Evolutionary conservation across 2,113 vertebrate species (phyloP).

Genomic region (Brienomyrus longianalis): DNA sequence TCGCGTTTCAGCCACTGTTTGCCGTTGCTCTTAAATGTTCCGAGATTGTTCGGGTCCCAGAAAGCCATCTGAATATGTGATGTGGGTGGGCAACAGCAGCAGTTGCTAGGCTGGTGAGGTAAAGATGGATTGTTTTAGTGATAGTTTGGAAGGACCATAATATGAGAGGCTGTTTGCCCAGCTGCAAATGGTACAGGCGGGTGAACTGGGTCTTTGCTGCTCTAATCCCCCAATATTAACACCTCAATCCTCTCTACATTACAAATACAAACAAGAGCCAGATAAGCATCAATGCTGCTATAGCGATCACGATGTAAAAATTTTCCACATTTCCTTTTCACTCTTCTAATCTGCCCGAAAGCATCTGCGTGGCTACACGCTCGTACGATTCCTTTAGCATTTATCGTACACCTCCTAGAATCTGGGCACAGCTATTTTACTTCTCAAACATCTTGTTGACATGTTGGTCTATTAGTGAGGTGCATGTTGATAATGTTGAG

Average conservation of each 20-base stretch:
- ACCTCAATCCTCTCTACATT: neutral
- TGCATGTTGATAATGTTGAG: neutral
- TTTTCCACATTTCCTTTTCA: neutral
- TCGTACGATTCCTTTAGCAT: neutral
- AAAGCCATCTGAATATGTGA: conserved; percentile 25
- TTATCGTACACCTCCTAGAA: neutral
- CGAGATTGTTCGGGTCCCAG: conserved; percentile 32
- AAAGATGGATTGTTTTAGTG: conserved; percentile 14
- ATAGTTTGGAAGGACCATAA: neutral
- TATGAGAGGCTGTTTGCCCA: conserved; percentile 52
- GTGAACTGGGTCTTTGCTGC: neutral
- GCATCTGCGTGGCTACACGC: neutral
- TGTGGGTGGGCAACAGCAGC: conserved; percentile 44
- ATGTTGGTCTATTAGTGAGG: neutral
- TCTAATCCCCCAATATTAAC: neutral
- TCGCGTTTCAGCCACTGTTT: conserved; percentile 40
- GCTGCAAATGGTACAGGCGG: conserved; percentile 38
- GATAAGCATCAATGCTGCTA: neutral
- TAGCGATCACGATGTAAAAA: neutral
- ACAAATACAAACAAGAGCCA: neutral
- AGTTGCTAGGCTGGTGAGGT: conserved; percentile 41
- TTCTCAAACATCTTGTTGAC: neutral
- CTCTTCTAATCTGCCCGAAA: neutral
- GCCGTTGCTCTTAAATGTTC: conserved; percentile 40
- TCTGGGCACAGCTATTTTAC: neutral